Conservation (phyloP, 2,113 vertebrate genomes). For the Bostrychus sinensis region DNA sequence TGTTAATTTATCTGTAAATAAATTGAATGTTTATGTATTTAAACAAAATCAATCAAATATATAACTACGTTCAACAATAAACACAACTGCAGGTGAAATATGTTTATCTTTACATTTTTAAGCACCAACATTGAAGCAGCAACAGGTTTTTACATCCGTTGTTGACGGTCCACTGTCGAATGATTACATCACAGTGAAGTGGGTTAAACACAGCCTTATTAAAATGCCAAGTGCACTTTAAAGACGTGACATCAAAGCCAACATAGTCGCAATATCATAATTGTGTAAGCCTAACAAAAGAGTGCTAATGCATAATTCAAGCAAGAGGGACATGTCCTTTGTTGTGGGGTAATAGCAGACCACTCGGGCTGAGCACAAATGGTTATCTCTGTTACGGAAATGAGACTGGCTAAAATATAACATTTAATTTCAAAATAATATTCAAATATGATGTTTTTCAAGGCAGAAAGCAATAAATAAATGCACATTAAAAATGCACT, state of each 20-base stretch:
- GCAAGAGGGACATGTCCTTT: constrained; percentile 43
- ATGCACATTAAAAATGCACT: not conserved
- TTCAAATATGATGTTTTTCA: not conserved
- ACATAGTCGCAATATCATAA: constrained; percentile 20
- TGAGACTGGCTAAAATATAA: constrained; percentile 28
- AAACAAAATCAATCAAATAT: no score
- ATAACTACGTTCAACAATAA: no score
- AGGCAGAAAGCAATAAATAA: not conserved
- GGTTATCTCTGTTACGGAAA: constrained; percentile 23
- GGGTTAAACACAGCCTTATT: constrained; percentile 47
- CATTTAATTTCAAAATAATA: not conserved
- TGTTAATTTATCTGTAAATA: no score
- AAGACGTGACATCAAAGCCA: constrained; percentile 60
- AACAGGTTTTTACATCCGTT: constrained; percentile 30
- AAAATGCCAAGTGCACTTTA: constrained; percentile 51
- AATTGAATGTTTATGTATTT: no score
- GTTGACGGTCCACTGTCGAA: not conserved
- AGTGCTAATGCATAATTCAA: constrained; percentile 52
- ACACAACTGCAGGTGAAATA: no score
- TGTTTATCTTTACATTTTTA: constrained; percentile 2
- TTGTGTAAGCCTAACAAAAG: constrained; percentile 34
- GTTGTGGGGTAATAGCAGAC: constrained; percentile 47
- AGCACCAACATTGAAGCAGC: constrained; percentile 27
- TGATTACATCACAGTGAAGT: constrained; percentile 46
- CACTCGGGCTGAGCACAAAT: constrained; percentile 49